Conservation (phyloP, 2,888 invertebrate genomes). For the Polyploca ridens region DNA sequence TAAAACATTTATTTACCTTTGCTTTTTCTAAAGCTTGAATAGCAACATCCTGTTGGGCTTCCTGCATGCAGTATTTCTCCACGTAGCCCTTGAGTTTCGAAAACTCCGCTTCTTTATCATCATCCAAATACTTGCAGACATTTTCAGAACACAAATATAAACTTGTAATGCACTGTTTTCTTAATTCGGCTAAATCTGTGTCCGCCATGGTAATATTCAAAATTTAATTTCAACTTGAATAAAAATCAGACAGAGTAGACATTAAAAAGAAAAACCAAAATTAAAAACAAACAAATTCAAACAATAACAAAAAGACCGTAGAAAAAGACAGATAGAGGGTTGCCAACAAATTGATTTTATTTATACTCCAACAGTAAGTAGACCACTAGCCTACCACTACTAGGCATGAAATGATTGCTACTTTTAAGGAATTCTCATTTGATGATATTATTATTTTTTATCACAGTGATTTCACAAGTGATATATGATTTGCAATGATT, state of each 20-base stretch:
- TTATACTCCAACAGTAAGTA: too few species aligned
- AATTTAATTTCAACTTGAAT: neutral
- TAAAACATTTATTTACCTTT: conserved; percentile 44
- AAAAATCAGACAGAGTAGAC: too few species aligned
- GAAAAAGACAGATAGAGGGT: too few species aligned
- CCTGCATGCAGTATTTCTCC: conserved; percentile 64
- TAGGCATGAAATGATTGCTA: too few species aligned
- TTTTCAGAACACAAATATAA: conserved; percentile 70
- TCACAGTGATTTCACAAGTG: too few species aligned
- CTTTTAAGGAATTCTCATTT: too few species aligned
- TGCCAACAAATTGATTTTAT: too few species aligned
- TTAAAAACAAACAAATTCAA: neutral
- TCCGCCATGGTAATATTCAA: conserved; percentile 44
- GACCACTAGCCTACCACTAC: too few species aligned
- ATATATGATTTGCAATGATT: too few species aligned
- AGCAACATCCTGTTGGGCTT: conserved; percentile 64
- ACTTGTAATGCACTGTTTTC: conserved; percentile 70
- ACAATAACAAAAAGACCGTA: neutral
- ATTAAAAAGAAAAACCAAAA: too few species aligned
- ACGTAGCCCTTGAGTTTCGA: conserved; percentile 59
- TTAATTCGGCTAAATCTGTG: conserved; percentile 61
- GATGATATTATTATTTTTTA: too few species aligned
- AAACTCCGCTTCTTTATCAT: conserved; percentile 63
- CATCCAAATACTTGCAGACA: conserved; percentile 67
- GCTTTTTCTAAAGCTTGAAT: conserved; percentile 64